Conservation (phyloP, 1,140 invertebrate genomes). For the Leptestheria dahalacensis region DNA sequence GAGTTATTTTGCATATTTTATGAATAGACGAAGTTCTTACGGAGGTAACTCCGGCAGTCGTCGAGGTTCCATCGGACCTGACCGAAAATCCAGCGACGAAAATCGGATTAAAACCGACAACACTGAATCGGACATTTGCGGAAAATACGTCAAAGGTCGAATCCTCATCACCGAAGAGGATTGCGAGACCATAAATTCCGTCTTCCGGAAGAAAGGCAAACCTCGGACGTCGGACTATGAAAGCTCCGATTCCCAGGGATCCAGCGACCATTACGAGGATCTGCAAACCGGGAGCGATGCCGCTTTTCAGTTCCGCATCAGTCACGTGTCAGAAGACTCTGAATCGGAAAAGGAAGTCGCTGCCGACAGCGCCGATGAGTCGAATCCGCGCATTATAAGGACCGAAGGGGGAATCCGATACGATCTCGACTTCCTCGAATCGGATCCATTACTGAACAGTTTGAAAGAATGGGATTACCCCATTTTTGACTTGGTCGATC, state of each 20-base stretch:
- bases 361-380: background rate
- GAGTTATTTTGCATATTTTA: background rate
- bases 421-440: constrained; percentile 25
- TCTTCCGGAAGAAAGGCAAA: constrained; percentile 13
- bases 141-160: background rate
- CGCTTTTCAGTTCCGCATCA: background rate
- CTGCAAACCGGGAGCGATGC: background rate
- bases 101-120: too few species aligned
- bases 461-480: constrained; percentile 38
- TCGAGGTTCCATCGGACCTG: background rate
- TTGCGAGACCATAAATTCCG: background rate
- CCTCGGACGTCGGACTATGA: constrained; percentile 33
- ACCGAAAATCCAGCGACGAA: too few species aligned
- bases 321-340: background rate
- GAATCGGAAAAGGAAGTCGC: background rate
- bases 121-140: background rate
- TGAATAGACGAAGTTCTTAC: background rate
- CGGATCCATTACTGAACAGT: constrained; percentile 26
- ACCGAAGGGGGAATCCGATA: constrained; percentile 25
- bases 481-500: constrained; percentile 38
- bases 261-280: constrained; percentile 30
- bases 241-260: constrained; percentile 32
- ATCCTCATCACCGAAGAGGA: background rate
- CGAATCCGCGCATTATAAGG: constrained; percentile 10
- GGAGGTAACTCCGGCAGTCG: background rate